Conservation (phyloP, 1,140 invertebrate genomes). For the Tetramorium parvispinum region DNA sequence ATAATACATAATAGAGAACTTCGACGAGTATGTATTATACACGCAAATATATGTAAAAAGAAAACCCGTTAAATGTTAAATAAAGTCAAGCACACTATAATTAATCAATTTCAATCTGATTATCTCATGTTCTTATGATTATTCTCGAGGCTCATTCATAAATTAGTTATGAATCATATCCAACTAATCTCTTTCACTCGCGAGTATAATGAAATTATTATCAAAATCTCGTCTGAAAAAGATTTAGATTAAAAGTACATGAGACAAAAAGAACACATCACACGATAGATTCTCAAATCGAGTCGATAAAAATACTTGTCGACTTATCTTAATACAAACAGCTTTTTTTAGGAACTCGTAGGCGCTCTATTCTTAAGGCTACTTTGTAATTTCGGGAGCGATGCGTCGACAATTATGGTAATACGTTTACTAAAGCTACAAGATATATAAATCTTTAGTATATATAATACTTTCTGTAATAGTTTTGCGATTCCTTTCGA, state of each 20-base stretch:
- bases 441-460: slow-evolving; percentile 73
- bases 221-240: background rate
- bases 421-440: slow-evolving; percentile 25
- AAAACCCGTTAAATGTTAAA: slow-evolving; percentile 10
- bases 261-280: slow-evolving; percentile 24
- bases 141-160: slow-evolving; percentile 26
- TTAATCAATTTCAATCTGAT: slow-evolving; percentile 9
- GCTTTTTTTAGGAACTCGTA: slow-evolving; percentile 68
- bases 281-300: background rate
- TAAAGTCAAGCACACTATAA: slow-evolving; percentile 15
- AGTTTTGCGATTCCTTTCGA: background rate
- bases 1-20: slow-evolving; percentile 16
- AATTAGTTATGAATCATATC: background rate
- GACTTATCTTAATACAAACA: slow-evolving; percentile 28
- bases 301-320: slow-evolving; percentile 13
- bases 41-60: slow-evolving; percentile 26
- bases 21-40: background rate
- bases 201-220: slow-evolving; percentile 6
- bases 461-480: slow-evolving; percentile 72
- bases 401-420: slow-evolving; percentile 13
- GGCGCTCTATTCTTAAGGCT: slow-evolving; percentile 56
- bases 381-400: slow-evolving; percentile 36
- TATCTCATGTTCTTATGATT: background rate
- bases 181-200: background rate
- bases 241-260: background rate